phyloP scores from a whole-genome alignment of 2,797 vertebrate genomes.

The Vespertilio murinus region DNA sequence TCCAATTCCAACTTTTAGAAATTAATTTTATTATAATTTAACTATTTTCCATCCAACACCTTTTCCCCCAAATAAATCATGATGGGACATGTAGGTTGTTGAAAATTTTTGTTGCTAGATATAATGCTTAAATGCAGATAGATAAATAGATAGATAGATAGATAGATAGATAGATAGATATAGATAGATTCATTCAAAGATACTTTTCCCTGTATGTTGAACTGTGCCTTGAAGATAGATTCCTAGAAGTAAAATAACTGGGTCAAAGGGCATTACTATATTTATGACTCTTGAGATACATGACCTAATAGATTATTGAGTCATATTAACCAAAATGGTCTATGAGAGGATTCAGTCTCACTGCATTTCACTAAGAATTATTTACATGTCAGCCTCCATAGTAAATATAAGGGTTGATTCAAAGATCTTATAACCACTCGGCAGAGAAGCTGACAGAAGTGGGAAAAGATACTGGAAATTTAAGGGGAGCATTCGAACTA shows the following conservation, averaged over 20 bases:
- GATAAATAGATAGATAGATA: neutral
- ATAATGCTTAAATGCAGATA: neutral
- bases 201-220: neutral
- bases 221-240: neutral
- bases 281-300: conserved; percentile 12
- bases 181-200: neutral
- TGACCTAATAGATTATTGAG: neutral
- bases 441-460: neutral
- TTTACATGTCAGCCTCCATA: neutral
- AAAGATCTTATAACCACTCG: neutral
- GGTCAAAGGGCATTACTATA: conserved; percentile 1
- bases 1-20: conserved; percentile 1
- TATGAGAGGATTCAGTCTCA: neutral
- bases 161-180: neutral
- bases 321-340: neutral
- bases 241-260: conserved; percentile 53
- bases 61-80: neutral
- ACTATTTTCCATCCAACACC: neutral
- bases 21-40: conserved; percentile 2
- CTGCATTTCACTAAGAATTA: conserved; percentile 21
- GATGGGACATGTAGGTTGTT: neutral
- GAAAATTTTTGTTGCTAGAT: neutral
- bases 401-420: neutral
- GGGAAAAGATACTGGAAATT: neutral
- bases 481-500: neutral